Base-by-base conservation (phyloP, 1,140 invertebrate species). In the Danaus plexippus region DNA sequence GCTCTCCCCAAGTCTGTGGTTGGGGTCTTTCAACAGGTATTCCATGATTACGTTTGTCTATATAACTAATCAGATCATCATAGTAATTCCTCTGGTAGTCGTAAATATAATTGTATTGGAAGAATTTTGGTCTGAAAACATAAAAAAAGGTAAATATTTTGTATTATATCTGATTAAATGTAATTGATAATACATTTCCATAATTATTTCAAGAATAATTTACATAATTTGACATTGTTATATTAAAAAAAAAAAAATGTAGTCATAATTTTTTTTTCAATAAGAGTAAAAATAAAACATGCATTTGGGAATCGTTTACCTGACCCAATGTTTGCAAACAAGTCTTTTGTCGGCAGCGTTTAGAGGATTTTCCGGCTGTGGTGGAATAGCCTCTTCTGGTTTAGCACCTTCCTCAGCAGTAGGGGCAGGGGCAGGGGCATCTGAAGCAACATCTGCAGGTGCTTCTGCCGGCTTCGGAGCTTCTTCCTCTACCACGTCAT, bases 61-160 rank as follows among this genome's bases (percentile, higher is more conserved):
- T 84, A 81, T 92, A 95, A 65, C 93, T 92, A 71, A 95, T 94
- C 43, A 94, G 90, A 69, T 95, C 94, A 73, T 95, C 90, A 78
- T 96, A 96, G 79, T 96, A 96, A 81, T 94, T 94, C 79, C 91
- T 89, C 81, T 92, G 90, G 85, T 95, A 95, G 73, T 94, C 92
- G 81, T 94, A 94, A 73, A 94, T 88, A 73, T 95, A 95, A 66
- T 89, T 90, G 83, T 96, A 96, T 77, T 94, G 92, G 7, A 94
- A 89, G 82, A 92, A 92, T 69, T 91, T 90, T 42, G 93, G 93
- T 75, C 92, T 92, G 79, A 67, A 89, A 89, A 63, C 53, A 52
- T 45, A 67, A 63, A 60, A 1, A 45, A 11, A 6, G 15, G n/a
- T n/a, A n/a, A n/a, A 11, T 46, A 47, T n/a, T 13, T n/a, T n/a